Base-by-base conservation (phyloP, 1,140 invertebrate genomes). In the Ips nitidus region DNA sequence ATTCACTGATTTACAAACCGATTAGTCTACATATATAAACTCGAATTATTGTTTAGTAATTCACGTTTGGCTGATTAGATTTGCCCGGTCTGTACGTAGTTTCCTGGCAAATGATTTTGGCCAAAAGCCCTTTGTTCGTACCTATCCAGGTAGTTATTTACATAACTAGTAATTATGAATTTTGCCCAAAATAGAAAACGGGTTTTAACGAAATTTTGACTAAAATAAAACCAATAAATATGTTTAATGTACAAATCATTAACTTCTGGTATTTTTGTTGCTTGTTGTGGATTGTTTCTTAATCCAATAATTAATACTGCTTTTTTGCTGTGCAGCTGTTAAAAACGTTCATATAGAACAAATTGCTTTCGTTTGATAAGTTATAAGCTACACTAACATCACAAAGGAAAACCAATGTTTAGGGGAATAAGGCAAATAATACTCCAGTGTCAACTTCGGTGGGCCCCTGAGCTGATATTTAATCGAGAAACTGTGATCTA, bases 1-100 rank as follows among this genome's bases (percentile, higher is more conserved):
- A 58, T 45, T 65, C 64, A 66, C 37, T 66, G 64, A 66, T 66
- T 57, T 66, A 66, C 64, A 57, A 56, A 57, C 43, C 55, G 64
- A 66, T 66, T 57, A 66, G 40, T 55, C 38, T 7, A 41, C 47
- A 37, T 4, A 66, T 57, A 47, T 47, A 66, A 42, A 58, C 55
- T 40, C 22, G 39, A 43, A 41, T 43, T 38, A 64, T 64, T 64
- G 52, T 64, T 64, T 53, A 53, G 52, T 64, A 64, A 64, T 64
- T 64, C 50, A 41, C 39, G n/a, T 36, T 42, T 41, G 50, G 52
- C 6, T 64, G 62, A 64, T 64, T 64, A 64, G 62, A 53, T 64
- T 64, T 64, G 39, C 52, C 52, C 55, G 39, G 53, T 39, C 55
- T 42, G 41, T 6, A 40, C 22, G 45, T 22, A 22, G 45, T 50